These are phyloP conservation scores for Anomalospiza imberbis DNA, from an alignment of 2,797 vertebrate species.

Conservation along the genomic window DNA sequence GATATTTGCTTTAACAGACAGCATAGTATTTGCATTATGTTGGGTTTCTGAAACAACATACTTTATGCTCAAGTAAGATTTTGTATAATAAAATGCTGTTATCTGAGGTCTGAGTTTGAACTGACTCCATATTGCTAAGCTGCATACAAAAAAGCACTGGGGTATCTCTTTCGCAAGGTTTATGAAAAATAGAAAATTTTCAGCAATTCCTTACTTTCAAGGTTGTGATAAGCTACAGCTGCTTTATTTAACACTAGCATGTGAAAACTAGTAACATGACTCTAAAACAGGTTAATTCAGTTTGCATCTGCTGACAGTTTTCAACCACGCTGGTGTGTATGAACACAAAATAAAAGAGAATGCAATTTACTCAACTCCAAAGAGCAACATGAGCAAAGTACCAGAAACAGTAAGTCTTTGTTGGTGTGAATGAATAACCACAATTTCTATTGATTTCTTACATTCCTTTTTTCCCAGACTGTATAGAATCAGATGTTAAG, in stretches of 20 bases:
- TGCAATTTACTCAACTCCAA: not conserved
- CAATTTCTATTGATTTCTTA: not conserved
- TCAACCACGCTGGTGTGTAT: fast-evolving
- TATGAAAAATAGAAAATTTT: not conserved
- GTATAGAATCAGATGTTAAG: not conserved
- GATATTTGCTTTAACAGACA: not conserved
- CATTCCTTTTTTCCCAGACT: not conserved
- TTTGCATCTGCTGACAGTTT: not conserved
- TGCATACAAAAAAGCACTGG: not conserved
- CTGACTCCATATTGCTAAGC: not conserved
- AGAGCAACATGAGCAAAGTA: not conserved
- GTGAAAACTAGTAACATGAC: not conserved
- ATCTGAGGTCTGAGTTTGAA: not conserved
- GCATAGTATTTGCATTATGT: not conserved
- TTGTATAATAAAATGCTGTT: not conserved
- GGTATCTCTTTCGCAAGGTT: not conserved
- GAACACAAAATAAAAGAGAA: not conserved
- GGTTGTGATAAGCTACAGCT: not conserved
- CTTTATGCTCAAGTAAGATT: not conserved
- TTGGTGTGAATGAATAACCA: not conserved
- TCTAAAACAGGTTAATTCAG: not conserved
- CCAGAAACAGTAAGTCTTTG: not conserved
- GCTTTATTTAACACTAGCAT: not conserved
- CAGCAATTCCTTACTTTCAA: not conserved
- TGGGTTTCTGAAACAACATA: not conserved